Evolutionary conservation across 2,113 vertebrate species (phyloP).

Genomic region (Chloebia gouldiae): DNA sequence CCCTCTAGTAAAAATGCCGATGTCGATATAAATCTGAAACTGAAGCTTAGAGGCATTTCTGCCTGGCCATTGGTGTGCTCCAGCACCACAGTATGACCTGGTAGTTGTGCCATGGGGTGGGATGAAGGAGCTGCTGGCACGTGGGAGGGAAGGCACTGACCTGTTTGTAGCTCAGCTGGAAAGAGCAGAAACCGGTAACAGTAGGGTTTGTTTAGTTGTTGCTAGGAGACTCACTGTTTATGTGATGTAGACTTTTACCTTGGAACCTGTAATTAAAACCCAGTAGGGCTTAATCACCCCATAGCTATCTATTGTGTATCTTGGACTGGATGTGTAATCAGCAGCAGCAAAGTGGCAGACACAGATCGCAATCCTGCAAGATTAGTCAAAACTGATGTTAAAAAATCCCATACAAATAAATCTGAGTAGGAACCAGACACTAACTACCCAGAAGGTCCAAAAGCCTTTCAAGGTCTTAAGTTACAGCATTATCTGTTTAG

Average conservation of each 20-base stretch:
- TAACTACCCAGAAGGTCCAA: neutral
- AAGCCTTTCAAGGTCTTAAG: neutral
- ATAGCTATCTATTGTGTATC: neutral
- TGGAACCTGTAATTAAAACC: constrained; percentile 10
- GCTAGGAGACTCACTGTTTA: neutral
- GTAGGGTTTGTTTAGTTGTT: neutral
- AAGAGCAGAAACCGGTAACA: neutral
- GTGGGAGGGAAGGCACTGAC: fast-evolving
- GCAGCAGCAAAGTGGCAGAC: neutral
- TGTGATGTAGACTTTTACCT: neutral
- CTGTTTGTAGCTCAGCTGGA: neutral
- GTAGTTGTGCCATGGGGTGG: neutral
- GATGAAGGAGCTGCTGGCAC: neutral
- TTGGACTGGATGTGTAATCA: neutral
- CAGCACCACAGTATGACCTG: neutral
- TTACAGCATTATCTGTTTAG: constrained; percentile 15
- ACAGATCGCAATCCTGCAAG: neutral
- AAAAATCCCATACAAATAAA: neutral
- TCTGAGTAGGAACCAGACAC: neutral
- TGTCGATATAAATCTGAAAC: neutral
- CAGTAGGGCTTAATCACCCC: neutral
- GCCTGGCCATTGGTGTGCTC: neutral
- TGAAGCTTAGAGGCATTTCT: neutral
- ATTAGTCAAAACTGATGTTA: neutral
- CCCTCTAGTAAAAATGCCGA: neutral